Evolutionary conservation across 2,113 vertebrate genomes (phyloP), one percentile per base, ranked within the genome.

Genomic region (Bettongia penicillata): DNA sequence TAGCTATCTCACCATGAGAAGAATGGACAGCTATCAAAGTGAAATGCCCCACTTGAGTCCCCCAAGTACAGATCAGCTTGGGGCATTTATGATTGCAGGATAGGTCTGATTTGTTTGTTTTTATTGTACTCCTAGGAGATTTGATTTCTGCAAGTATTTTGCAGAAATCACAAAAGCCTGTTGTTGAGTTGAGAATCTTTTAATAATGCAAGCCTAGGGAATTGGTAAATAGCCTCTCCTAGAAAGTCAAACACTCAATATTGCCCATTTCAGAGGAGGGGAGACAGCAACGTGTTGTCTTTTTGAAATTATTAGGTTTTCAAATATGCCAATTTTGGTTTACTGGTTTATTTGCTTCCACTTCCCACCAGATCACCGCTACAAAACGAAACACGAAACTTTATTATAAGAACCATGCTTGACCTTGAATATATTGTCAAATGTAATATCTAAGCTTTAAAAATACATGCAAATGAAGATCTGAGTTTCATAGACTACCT

Each of bases 1-100:
- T 91, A 95, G 97, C 96, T 95, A 92, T 97, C 96, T 61, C 89
- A 93, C 96, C 47, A 9, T 31, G 53, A 95, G 93, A 95, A 97
- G 93, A 93, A 95, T 90, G 68, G 68, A 95, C 89, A 92, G 55
- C 95, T 95, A 68, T 95, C 89, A 68, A 37, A 91, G 90, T 94
- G 55, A 94, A 96, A 91, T 91, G 53, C 31, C 49, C n/a, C 48
- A 25, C 84, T 95, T 77, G 92, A 92, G 51, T 94, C 7, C 50
- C 53, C 51, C 23, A 28, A 92, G 61, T 94, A 47, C 28, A 48
- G 50, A 55, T 93, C n/a, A 43, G n/a, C 43, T 84, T 43, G 68
- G 7, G 68, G 68, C 68, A 43, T 19, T 43, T n/a, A 43, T 43
- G n/a, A 43, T 84, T 43, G 68, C n/a, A 43, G 37, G 37, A 84